phyloP scores from a whole-genome alignment of 2,888 invertebrate genomes.

The Philereme vetulata region DNA sequence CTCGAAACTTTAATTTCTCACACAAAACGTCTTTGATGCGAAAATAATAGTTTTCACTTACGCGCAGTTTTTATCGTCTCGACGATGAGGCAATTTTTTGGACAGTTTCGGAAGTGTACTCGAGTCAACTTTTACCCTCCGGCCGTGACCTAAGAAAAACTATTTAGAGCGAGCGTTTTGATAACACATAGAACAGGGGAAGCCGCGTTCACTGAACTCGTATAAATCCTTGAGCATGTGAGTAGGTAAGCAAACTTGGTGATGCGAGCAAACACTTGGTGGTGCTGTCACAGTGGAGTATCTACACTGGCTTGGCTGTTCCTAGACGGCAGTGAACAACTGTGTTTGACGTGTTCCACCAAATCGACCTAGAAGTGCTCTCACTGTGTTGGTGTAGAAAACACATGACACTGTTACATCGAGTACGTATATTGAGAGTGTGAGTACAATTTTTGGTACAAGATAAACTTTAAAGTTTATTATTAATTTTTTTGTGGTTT shows the following conservation, averaged over 20 bases:
- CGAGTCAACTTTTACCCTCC: slow-evolving; percentile 18
- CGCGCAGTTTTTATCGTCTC: slow-evolving; percentile 46
- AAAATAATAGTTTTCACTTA: slow-evolving; percentile 54
- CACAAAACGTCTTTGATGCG: slow-evolving; percentile 50
- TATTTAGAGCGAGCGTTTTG: slow-evolving; percentile 23
- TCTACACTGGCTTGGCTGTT: slow-evolving; percentile 59
- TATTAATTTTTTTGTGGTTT: too few relatives aligned
- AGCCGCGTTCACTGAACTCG: slow-evolving; percentile 35
- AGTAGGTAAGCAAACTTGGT: slow-evolving; percentile 55
- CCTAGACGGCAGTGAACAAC: slow-evolving; percentile 54
- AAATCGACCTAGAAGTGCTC: slow-evolving; percentile 63
- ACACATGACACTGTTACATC: slow-evolving; percentile 19
- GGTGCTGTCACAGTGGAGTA: slow-evolving; percentile 59
- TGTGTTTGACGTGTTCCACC: slow-evolving; percentile 63
- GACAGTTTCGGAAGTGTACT: slow-evolving; percentile 34
- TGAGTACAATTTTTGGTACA: too few relatives aligned
- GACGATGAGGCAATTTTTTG: slow-evolving; percentile 43
- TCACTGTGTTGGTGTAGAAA: slow-evolving; percentile 39
- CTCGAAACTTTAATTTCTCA: slow-evolving; percentile 52
- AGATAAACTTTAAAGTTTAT: too few relatives aligned
- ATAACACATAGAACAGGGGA: slow-evolving; percentile 15
- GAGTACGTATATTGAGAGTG: neutral
- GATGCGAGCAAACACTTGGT: slow-evolving; percentile 57
- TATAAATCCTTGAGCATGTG: slow-evolving; percentile 57
- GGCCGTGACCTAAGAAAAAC: slow-evolving; percentile 33